These are phyloP conservation scores for Macrobrachium rosenbergii DNA, from an alignment of 1,140 invertebrate genomes.

Conservation along the genomic window DNA sequence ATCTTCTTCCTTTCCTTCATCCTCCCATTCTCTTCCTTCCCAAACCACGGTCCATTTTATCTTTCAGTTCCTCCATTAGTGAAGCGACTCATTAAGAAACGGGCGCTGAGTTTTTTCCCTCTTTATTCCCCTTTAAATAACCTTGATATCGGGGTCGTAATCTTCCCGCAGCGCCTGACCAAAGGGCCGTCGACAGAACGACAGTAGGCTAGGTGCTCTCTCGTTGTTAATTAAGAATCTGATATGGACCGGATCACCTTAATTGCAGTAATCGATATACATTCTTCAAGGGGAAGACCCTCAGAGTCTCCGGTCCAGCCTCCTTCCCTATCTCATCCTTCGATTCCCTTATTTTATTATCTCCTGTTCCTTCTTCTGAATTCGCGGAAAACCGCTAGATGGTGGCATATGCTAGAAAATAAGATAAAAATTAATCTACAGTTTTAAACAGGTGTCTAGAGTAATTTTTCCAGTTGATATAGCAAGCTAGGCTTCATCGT, in stretches of 20 bases:
- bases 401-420: too few species aligned
- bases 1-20: background rate
- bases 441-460: too few species aligned
- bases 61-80: constrained; percentile 46
- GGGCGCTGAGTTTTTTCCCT: constrained; percentile 26
- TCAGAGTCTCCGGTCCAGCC: background rate
- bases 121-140: constrained; percentile 46
- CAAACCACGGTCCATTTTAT: constrained; percentile 31
- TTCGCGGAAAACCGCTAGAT: too few species aligned
- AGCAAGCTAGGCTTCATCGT: too few species aligned
- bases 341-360: background rate
- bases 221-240: constrained; percentile 61
- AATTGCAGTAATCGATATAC: constrained; percentile 60
- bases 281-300: background rate
- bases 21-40: background rate
- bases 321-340: background rate
- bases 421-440: too few species aligned
- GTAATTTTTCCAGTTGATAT: too few species aligned
- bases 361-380: background rate
- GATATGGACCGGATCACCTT: constrained; percentile 51
- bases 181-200: constrained; percentile 54
- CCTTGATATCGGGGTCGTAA: constrained; percentile 46
- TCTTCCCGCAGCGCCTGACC: constrained; percentile 53
- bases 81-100: constrained; percentile 55
- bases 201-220: constrained; percentile 57